Conservation (phyloP, 2,113 vertebrate genomes). For the Channa maculata region DNA sequence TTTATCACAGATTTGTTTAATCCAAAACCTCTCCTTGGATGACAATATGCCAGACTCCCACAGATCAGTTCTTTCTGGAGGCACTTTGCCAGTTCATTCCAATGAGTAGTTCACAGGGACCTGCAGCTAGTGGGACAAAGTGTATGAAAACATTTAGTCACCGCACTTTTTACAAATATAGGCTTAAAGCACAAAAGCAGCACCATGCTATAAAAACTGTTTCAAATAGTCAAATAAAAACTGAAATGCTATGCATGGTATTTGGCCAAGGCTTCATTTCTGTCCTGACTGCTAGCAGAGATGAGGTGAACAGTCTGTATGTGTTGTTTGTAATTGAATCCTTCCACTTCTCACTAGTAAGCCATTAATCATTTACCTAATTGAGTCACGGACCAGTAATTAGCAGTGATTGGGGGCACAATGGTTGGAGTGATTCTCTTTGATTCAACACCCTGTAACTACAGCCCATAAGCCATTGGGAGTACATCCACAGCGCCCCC, state of each 20-base stretch:
- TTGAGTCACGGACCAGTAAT: constrained; percentile 76
- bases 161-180: constrained; percentile 30
- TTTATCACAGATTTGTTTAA: constrained; percentile 78
- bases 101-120: constrained; percentile 44
- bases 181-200: constrained; percentile 11
- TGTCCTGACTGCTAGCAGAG: constrained; percentile 21
- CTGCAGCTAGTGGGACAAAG: constrained; percentile 33
- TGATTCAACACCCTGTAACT: constrained; percentile 56
- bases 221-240: constrained; percentile 46
- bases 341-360: constrained; percentile 72
- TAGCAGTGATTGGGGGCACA: constrained; percentile 69
- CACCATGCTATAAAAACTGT: constrained; percentile 21
- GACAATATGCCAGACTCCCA: constrained; percentile 61
- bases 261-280: constrained; percentile 44
- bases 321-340: constrained; percentile 72
- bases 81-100: constrained; percentile 65
- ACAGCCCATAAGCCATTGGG: neutral
- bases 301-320: constrained; percentile 39
- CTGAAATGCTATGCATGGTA: constrained; percentile 18
- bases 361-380: constrained; percentile 75
- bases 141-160: constrained; percentile 49
- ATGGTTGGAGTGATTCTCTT: constrained; percentile 68
- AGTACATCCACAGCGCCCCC: constrained; percentile 64
- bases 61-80: constrained; percentile 50
- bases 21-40: constrained; percentile 63